Conservation (phyloP, 2,888 invertebrate genomes). For the Entomobrya multifasciata region DNA sequence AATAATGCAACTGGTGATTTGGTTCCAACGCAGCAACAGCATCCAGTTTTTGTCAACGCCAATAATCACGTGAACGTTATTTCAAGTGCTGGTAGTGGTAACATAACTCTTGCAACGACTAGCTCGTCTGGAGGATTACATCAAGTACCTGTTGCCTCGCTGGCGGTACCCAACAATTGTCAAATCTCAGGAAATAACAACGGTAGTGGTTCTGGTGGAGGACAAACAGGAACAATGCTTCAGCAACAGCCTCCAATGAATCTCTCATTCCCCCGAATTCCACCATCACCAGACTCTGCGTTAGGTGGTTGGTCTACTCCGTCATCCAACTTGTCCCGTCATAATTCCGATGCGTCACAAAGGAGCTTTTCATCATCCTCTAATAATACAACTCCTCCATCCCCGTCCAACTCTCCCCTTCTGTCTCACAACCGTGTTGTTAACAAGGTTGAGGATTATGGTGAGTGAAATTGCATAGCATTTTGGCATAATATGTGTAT, state of each 20-base stretch:
- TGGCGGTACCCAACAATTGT: constrained; percentile 66
- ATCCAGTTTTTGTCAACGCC: constrained; percentile 32
- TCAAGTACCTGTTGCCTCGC: constrained; percentile 70
- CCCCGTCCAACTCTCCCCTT: constrained; percentile 79
- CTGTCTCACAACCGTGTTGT: constrained; percentile 79
- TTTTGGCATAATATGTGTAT: too few relatives aligned
- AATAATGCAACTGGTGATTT: constrained; percentile 41
- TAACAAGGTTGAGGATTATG: constrained; percentile 79
- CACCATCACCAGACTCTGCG: constrained; percentile 79
- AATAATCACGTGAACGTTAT: constrained; percentile 66
- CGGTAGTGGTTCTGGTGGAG: constrained; percentile 38
- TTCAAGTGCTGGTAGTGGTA: constrained; percentile 46
- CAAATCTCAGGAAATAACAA: constrained; percentile 56
- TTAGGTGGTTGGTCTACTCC: constrained; percentile 79
- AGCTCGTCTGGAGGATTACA: constrained; percentile 49
- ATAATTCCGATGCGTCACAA: constrained; percentile 79
- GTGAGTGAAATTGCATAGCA: constrained; percentile 62
- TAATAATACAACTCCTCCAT: constrained; percentile 79
- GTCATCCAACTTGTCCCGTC: constrained; percentile 79
- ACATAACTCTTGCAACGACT: constrained; percentile 60
- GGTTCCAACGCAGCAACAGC: constrained; percentile 20
- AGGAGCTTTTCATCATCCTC: constrained; percentile 80
- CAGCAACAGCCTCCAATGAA: constrained; percentile 79
- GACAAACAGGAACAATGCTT: constrained; percentile 65
- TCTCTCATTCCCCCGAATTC: constrained; percentile 79